These are phyloP conservation scores for Channa argus DNA, from an alignment of 2,113 vertebrate genomes.

Conservation along the genomic window DNA sequence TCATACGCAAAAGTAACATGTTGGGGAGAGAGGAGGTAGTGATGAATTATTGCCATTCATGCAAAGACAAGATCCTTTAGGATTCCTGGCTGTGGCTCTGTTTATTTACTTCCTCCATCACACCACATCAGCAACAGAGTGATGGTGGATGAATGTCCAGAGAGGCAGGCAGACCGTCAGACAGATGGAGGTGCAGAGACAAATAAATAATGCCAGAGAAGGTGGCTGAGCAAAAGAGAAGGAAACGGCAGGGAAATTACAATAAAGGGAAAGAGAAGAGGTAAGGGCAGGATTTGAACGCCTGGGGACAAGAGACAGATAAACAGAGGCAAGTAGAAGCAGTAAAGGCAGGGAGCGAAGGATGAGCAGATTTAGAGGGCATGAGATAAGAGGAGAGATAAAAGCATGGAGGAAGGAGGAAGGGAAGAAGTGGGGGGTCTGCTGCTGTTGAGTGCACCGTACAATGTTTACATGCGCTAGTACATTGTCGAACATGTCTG, in stretches of 20 bases:
- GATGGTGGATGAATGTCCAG: conserved; percentile 67
- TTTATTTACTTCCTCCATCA: conserved; percentile 78
- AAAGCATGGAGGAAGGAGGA: conserved; percentile 56
- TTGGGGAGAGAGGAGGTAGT: conserved; percentile 42
- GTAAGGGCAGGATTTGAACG: conserved; percentile 51
- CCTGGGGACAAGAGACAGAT: conserved; percentile 59
- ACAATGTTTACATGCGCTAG: conserved; percentile 75
- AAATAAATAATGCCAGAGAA: conserved; percentile 73
- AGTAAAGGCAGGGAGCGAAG: conserved; percentile 62
- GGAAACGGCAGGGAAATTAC: conserved; percentile 32
- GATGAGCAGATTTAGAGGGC: conserved; percentile 71
- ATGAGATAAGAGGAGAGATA: conserved; percentile 71
- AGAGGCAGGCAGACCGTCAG: conserved; percentile 61
- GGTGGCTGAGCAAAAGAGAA: conserved; percentile 47
- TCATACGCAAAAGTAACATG: conserved; percentile 28
- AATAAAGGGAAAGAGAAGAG: conserved; percentile 42
- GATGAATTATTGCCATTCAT: conserved; percentile 74
- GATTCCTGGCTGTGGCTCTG: conserved; percentile 72
- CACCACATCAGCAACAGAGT: conserved; percentile 70
- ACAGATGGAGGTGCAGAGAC: conserved; percentile 66
- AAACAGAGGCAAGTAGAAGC: conserved; percentile 60
- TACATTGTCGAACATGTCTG: conserved; percentile 70
- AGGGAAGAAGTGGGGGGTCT: conserved; percentile 1
- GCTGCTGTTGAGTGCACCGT: conserved; percentile 17
- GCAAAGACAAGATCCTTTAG: conserved; percentile 78